Evolutionary conservation across 2,113 vertebrate species (phyloP), one percentile per base, ranked within the genome.

Genomic region (Pardalotus punctatus): DNA sequence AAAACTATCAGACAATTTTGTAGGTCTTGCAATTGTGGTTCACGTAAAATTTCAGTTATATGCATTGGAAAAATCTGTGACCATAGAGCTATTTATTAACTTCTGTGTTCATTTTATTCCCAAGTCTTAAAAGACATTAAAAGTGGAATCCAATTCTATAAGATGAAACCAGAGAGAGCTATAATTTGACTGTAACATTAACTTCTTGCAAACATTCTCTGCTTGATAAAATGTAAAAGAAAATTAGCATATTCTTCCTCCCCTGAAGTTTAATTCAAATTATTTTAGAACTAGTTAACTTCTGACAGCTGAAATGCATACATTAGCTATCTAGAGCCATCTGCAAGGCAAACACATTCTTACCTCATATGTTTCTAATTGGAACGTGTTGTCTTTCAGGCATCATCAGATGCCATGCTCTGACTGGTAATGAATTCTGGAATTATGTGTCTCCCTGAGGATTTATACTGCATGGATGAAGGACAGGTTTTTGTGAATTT

Each of bases 271-370:
- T 76, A 83, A 93, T 77, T 94, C 47, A 71, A 85, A 91, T 90
- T 94, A 74, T 86, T 94, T 85, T 60, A 93, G 76, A 82, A 95
- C 47, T 48, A 81, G 48, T 79, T 87, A 89, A 92, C 43, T 94
- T 87, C 73, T 95, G 84, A 77, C 83, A 96, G 86, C 38, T 89
- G 85, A 94, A 96, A 93, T 81, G 93, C 84, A 93, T 92, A 85
- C 57, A 95, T 94, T 89, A 94, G 38, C 70, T 57, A 69, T 61
- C 53, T 74, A 86, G 21, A 94, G 40, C 91, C 90, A 97, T 93
- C 86, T 96, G 88, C 76, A 95, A 95, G 83, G 90, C 88, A 95
- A 91, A 79, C 31, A 81, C 57, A 29, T 76, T 96, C 45, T 82
- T 95, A 85, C 35, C 33, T 92, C 58, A 17, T 42, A 67, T 69